These are phyloP conservation scores for Callimorpha dominula DNA, from an alignment of 2,888 invertebrate genomes.

Conservation along the genomic window DNA sequence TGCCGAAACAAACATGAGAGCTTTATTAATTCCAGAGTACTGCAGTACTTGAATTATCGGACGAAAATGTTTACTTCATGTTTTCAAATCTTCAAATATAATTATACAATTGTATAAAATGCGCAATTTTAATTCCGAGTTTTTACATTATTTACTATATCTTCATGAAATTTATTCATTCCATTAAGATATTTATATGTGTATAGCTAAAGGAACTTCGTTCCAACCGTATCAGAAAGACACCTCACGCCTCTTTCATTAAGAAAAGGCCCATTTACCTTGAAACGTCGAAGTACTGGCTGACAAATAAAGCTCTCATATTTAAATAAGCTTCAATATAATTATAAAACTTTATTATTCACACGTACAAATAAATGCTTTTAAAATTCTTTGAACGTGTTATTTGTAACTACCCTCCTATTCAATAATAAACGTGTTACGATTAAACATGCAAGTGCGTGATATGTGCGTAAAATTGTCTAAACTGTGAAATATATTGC, in stretches of 20 bases:
- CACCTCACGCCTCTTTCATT: not conserved
- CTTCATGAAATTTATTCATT: too few relatives aligned
- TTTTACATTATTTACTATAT: too few relatives aligned
- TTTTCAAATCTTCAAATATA: too few relatives aligned
- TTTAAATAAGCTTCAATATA: conserved; percentile 18
- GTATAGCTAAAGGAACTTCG: too few relatives aligned
- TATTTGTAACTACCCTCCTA: conserved; percentile 25
- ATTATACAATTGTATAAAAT: too few relatives aligned
- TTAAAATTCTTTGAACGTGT: conserved; percentile 26
- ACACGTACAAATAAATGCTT: conserved; percentile 27
- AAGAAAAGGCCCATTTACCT: not conserved
- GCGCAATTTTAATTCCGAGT: too few relatives aligned
- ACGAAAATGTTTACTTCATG: too few relatives aligned
- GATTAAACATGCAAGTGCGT: conserved; percentile 68
- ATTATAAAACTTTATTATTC: conserved; percentile 18
- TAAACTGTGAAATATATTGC: conserved; percentile 49
- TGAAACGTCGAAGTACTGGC: not conserved
- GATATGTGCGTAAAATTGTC: conserved; percentile 66
- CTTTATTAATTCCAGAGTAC: not conserved
- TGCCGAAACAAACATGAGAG: conserved; percentile 20
- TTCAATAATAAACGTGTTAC: conserved; percentile 44
- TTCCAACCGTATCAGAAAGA: too few relatives aligned
- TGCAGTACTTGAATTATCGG: not conserved
- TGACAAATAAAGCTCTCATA: conserved; percentile 32
- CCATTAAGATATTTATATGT: too few relatives aligned